Percentiles rank a stretch among this genome's conserved stretches.
Evolutionary conservation across 2,888 invertebrate species (phyloP).

Genomic region (Itoplectis maculator): DNA sequence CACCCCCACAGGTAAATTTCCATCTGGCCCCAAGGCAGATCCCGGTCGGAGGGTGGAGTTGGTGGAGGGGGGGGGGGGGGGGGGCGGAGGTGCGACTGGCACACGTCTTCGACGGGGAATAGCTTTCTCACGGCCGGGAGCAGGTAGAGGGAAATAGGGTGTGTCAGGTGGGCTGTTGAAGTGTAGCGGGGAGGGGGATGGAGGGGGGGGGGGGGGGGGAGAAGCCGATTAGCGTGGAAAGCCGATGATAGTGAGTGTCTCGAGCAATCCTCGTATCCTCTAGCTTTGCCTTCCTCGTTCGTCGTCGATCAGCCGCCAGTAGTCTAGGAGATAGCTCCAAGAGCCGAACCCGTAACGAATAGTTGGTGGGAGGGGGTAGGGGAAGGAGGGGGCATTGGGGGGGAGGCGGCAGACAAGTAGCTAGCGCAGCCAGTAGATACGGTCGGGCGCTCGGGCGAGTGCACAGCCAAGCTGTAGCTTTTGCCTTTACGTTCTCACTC

Average conservation of each 20-base stretch:
- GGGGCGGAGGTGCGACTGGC: neutral
- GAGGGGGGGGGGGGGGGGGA: conserved; percentile 2
- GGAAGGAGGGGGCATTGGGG: no score
- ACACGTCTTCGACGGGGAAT: conserved; percentile 41
- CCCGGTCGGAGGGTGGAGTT: no score
- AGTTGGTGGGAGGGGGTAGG: no score
- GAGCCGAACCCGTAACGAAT: conserved; percentile 38
- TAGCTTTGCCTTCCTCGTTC: conserved; percentile 17
- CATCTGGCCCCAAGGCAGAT: neutral
- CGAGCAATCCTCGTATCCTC: conserved; percentile 45
- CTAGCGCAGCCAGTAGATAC: conserved; percentile 9
- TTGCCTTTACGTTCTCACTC: conserved; percentile 25
- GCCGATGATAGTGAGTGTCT: conserved; percentile 53
- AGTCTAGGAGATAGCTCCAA: conserved; percentile 21
- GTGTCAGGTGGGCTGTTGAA: no score
- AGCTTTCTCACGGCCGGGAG: conserved; percentile 65
- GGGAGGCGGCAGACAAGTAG: no score
- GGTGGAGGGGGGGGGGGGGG: no score
- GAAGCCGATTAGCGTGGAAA: conserved; percentile 58
- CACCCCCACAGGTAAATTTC: neutral
- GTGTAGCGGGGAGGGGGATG: conserved; percentile 31
- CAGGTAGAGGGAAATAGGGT: no score
- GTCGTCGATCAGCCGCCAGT: conserved; percentile 48
- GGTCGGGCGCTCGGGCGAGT: conserved; percentile 3
- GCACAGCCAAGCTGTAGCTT: conserved; percentile 7